A percentile compares a stretch with the other conserved stretches of the same genome.
Conservation (phyloP, 2,888 invertebrate genomes). For the Cerastis rubricosa region DNA sequence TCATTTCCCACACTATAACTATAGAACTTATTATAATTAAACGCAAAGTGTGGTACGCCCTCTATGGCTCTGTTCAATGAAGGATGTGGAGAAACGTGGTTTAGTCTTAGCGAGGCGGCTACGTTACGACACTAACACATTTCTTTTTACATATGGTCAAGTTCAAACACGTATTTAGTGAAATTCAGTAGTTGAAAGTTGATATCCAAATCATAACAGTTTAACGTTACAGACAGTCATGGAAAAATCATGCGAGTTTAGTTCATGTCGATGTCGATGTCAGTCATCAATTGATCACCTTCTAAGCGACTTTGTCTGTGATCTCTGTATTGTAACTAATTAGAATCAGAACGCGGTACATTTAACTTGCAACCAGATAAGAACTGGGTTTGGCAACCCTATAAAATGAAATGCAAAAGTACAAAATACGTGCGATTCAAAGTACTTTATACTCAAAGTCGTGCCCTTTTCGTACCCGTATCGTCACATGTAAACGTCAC, state of each 20-base stretch:
- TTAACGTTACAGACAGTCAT: no score
- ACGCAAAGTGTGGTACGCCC: constrained; percentile 52
- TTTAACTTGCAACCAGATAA: no score
- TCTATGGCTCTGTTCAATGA: constrained; percentile 54
- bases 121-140: constrained; percentile 8
- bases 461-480: constrained; percentile 8
- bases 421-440: background rate
- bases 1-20: constrained; percentile 73
- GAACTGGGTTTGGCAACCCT: background rate
- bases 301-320: background rate
- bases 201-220: background rate
- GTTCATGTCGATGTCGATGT: background rate
- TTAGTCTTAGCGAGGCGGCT: constrained; percentile 40
- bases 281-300: background rate
- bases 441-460: background rate
- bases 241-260: background rate
- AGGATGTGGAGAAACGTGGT: constrained; percentile 12
- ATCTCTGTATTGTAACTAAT: background rate
- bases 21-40: constrained; percentile 64
- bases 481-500: constrained; percentile 42
- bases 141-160: background rate
- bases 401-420: background rate
- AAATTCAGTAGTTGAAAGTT: background rate
- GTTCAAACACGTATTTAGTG: background rate
- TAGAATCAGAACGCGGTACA: background rate